A percentile compares a stretch with the other conserved stretches of the same genome.
Evolutionary conservation across 2,797 vertebrate species (phyloP).

Genomic region (Rachycentron canadum): DNA sequence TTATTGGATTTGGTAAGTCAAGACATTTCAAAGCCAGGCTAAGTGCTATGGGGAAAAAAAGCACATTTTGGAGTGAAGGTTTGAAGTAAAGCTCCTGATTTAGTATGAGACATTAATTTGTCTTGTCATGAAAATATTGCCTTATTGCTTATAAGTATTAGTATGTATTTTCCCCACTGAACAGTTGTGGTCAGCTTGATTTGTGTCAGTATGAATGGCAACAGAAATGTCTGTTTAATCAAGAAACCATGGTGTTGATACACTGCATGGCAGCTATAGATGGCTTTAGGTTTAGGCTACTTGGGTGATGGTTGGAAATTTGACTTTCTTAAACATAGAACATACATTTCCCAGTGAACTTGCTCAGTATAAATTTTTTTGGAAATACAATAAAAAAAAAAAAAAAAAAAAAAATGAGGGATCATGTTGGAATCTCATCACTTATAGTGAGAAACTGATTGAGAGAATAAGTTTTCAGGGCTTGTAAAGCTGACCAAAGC

Average conservation of each 20-base stretch:
- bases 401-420: too few relatives aligned
- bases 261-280: not conserved
- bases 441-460: not conserved
- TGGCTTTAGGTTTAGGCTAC: not conserved
- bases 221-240: not conserved
- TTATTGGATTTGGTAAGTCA: not conserved
- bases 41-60: not conserved
- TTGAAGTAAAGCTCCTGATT: not conserved
- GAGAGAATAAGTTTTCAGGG: not conserved
- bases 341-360: too few relatives aligned
- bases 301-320: not conserved
- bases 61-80: not conserved
- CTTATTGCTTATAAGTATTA: not conserved
- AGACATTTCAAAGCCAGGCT: not conserved
- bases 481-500: slow-evolving; percentile 9
- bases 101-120: not conserved
- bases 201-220: not conserved
- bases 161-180: too few relatives aligned
- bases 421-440: not conserved
- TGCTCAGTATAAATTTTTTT: too few relatives aligned
- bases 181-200: not conserved
- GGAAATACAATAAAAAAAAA: too few relatives aligned
- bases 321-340: not conserved
- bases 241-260: slow-evolving; percentile 1
- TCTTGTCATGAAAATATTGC: not conserved